Evolutionary conservation across 1,140 invertebrate genomes (phyloP).

Genomic region (Apis dorsata): DNA sequence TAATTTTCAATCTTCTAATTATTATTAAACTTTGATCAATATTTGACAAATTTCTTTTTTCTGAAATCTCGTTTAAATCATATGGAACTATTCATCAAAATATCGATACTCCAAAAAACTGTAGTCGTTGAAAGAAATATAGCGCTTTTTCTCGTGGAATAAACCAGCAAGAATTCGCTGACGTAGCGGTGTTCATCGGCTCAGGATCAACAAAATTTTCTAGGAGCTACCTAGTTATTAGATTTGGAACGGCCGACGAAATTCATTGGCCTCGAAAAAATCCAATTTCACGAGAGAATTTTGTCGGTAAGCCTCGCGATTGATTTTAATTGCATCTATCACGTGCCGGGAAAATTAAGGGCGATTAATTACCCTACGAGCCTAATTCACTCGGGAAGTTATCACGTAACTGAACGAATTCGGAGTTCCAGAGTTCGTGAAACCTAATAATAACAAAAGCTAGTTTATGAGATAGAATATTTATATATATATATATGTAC

Average conservation of each 20-base stretch:
- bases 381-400: neutral
- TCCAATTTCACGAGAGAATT: conserved; percentile 16
- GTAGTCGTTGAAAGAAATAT: neutral
- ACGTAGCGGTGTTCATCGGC: neutral
- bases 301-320: neutral
- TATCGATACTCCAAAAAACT: neutral
- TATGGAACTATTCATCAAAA: neutral
- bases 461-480: too few species aligned
- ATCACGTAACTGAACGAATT: neutral
- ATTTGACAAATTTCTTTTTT: too few species aligned
- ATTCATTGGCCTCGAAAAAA: neutral
- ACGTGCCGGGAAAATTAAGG: neutral
- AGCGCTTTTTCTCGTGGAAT: neutral
- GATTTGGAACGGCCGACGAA: conserved; percentile 1
- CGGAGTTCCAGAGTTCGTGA: neutral
- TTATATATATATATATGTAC: too few species aligned
- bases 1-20: too few species aligned
- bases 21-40: too few species aligned
- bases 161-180: neutral
- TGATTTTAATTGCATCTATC: neutral
- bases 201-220: conserved; percentile 4
- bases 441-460: neutral
- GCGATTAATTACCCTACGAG: neutral
- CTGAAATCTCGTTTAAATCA: too few species aligned
- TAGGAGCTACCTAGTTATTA: conserved; percentile 21